phyloP scores from a whole-genome alignment of 2,113 vertebrate species.

The Gallinago undulata region DNA sequence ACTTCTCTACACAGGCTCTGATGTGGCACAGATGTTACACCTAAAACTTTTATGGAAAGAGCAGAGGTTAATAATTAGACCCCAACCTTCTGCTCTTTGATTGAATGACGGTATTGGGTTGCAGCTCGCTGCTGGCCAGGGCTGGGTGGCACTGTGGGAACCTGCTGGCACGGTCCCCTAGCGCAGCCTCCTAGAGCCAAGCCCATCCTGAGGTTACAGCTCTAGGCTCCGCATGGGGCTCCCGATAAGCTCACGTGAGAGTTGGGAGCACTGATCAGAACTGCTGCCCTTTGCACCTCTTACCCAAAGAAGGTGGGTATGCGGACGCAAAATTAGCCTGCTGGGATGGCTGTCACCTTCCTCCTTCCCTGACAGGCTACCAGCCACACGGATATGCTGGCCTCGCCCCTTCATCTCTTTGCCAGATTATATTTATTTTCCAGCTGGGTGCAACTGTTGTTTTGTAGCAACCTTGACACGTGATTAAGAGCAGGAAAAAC shows the following conservation, averaged over 20 bases:
- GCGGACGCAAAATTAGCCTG: not conserved
- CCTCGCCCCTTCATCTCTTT: not conserved
- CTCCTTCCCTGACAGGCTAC: not conserved
- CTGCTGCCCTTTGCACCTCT: not conserved
- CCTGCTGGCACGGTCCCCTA: not conserved
- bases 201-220: accelerated
- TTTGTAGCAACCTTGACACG: not conserved
- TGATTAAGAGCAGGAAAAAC: not conserved
- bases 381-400: not conserved
- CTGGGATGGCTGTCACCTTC: accelerated
- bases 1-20: not conserved
- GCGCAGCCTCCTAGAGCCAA: not conserved
- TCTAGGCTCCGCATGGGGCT: accelerated
- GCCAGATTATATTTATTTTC: not conserved
- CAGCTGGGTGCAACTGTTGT: not conserved
- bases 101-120: not conserved
- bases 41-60: not conserved
- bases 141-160: not conserved
- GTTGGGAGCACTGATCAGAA: not conserved
- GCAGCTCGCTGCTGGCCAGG: accelerated
- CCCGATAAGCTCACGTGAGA: not conserved
- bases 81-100: not conserved
- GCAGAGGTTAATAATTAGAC: not conserved
- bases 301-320: not conserved
- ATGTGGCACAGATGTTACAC: not conserved